phyloP scores from a whole-genome alignment of 2,797 vertebrate genomes.

The Orientallactaga sibirica region DNA sequence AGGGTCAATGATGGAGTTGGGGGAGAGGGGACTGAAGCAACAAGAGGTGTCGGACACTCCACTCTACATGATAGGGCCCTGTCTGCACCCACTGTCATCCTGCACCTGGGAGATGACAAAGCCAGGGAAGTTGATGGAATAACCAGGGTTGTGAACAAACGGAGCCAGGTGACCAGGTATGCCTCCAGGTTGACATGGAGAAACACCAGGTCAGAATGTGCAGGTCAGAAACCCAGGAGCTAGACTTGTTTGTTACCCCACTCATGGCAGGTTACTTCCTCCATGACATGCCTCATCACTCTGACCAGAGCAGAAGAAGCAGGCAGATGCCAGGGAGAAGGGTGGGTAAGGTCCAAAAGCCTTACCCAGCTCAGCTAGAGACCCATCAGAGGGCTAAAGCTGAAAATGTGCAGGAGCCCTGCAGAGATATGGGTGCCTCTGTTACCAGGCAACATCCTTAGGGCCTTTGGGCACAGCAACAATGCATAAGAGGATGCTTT shows the following conservation, averaged over 20 bases:
- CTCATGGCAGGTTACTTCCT: not conserved
- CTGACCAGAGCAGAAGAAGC: not conserved
- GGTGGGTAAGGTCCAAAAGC: not conserved
- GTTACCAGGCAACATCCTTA: not conserved
- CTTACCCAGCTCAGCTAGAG: not conserved
- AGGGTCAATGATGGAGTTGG: fast-evolving
- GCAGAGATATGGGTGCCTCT: not conserved
- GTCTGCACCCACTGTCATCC: not conserved
- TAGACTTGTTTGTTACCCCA: too few relatives aligned
- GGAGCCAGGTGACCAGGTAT: not conserved
- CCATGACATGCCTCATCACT: not conserved
- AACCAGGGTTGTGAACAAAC: not conserved
- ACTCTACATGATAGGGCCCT: not conserved
- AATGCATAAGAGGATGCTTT: not conserved
- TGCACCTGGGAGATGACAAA: not conserved
- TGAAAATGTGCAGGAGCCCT: not conserved
- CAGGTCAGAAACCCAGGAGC: not conserved
- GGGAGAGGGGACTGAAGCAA: not conserved
- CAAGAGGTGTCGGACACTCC: not conserved
- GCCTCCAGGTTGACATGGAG: not conserved
- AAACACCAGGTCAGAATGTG: not conserved
- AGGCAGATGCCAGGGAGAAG: not conserved
- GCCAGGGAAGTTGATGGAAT: not conserved
- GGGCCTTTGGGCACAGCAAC: not conserved
- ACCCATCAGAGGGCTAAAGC: too few relatives aligned